phyloP scores from a whole-genome alignment of 2,888 invertebrate species.

The Parapristionchus giblindavisi region DNA sequence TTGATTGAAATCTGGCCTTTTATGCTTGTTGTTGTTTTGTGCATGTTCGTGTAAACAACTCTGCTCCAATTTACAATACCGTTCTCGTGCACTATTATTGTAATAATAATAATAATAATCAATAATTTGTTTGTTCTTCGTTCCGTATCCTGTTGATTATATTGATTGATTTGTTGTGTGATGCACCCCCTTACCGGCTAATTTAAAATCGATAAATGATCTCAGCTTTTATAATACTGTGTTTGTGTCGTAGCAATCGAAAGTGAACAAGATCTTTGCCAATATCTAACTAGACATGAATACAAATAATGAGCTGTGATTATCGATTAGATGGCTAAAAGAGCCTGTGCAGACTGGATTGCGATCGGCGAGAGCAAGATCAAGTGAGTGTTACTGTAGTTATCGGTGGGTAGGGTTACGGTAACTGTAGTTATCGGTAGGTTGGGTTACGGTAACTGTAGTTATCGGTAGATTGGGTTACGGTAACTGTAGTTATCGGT shows the following conservation, averaged over 20 bases:
- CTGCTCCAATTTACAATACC: slow-evolving; percentile 7
- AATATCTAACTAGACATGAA: background rate
- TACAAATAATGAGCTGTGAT: background rate
- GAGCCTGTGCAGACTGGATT: slow-evolving; percentile 12
- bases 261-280: background rate
- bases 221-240: slow-evolving; percentile 5
- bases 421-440: no score
- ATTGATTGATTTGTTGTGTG: slow-evolving; percentile 32
- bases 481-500: no score
- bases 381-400: slow-evolving; percentile 13
- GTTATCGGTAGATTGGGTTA: no score
- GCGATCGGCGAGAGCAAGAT: slow-evolving; percentile 16
- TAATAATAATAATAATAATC: no score
- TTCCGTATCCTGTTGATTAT: background rate
- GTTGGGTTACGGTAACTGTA: no score
- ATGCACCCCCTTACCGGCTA: background rate
- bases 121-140: background rate
- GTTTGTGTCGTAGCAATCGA: background rate
- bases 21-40: no score
- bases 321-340: slow-evolving; percentile 8
- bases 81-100: no score
- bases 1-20: no score
- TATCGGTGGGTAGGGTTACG: no score
- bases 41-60: slow-evolving; percentile 3
- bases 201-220: slow-evolving; percentile 28